Conservation (phyloP, 2,797 vertebrate species). For the Otolemur crassicaudatus region DNA sequence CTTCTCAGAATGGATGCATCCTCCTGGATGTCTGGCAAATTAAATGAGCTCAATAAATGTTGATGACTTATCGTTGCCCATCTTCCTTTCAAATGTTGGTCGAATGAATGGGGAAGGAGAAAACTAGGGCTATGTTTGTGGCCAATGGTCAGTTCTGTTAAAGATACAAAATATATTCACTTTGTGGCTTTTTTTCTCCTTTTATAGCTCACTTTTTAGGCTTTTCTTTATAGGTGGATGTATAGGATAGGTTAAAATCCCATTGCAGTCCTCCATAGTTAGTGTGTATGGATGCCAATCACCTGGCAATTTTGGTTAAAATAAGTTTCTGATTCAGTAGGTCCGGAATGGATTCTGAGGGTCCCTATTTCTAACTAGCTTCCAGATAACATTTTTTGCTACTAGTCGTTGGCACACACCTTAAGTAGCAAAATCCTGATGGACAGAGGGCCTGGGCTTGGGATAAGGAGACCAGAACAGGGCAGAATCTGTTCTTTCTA, state of each 20-base stretch:
- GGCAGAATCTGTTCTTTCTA: not conserved
- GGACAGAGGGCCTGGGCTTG: not conserved
- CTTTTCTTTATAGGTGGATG: not conserved
- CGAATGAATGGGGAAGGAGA: not conserved
- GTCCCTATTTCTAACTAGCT: not conserved
- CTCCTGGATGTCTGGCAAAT: not conserved
- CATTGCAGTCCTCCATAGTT: not conserved
- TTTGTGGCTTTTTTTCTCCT: not conserved
- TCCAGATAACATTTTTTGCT: not conserved
- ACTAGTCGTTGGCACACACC: not conserved
- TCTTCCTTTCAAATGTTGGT: not conserved
- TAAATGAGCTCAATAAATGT: not conserved
- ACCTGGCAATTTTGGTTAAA: not conserved
- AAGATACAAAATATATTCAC: not conserved
- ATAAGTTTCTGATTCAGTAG: not conserved
- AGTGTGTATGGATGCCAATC: not conserved
- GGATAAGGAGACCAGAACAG: not conserved
- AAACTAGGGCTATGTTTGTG: conserved; percentile 3
- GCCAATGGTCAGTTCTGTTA: not conserved
- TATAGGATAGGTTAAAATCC: not conserved
- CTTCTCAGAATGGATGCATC: not conserved
- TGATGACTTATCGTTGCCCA: not conserved
- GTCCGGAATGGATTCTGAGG: not conserved
- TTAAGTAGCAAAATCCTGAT: not conserved
- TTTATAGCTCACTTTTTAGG: not conserved